phyloP scores from a whole-genome alignment of 2,888 invertebrate species.

The Apantesis nais region DNA sequence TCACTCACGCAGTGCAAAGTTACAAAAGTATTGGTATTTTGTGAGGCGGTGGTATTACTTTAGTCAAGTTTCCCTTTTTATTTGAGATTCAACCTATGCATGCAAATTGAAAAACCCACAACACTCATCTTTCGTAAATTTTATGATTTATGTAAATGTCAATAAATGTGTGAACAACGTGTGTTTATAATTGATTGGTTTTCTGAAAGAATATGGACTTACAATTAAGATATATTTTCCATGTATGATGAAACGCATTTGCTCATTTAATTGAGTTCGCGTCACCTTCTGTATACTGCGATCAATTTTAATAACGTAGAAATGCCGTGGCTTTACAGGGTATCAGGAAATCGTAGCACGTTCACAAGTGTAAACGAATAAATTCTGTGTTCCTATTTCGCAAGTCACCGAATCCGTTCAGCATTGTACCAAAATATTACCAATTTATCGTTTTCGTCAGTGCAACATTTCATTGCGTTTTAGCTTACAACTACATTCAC shows the following conservation, averaged over 20 bases:
- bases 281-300: constrained; percentile 30
- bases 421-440: constrained; percentile 7
- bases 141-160: background rate
- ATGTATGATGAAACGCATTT: background rate
- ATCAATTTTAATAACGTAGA: constrained; percentile 43
- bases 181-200: background rate
- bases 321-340: constrained; percentile 19
- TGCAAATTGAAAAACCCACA: background rate
- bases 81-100: background rate
- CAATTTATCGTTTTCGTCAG: background rate
- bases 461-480: constrained; percentile 11
- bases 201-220: background rate
- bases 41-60: background rate
- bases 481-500: background rate
- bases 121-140: background rate
- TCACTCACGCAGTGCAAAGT: too few relatives aligned
- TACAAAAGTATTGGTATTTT: too few relatives aligned
- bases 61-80: background rate
- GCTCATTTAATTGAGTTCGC: constrained; percentile 7
- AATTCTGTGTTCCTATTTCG: constrained; percentile 48
- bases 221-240: background rate
- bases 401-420: constrained; percentile 44
- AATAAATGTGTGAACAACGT: background rate
- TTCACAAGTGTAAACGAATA: constrained; percentile 48
- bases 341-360: constrained; percentile 42